phyloP scores from a whole-genome alignment of 2,113 vertebrate genomes.

The Platysternon megacephalum region DNA sequence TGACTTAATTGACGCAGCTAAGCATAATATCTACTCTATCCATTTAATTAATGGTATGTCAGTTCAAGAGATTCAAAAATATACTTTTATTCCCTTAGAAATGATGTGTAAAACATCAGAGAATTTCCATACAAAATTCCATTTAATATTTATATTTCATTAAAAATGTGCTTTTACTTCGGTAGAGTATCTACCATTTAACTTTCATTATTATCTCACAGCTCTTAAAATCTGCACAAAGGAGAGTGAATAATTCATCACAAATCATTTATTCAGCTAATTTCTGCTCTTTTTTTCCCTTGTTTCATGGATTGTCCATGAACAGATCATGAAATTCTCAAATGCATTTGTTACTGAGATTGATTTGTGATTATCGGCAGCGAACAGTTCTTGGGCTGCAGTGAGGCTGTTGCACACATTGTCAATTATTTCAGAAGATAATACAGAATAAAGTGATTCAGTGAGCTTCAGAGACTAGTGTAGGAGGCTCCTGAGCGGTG shows the following conservation, averaged over 20 bases:
- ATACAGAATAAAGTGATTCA: not conserved
- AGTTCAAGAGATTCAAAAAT: conserved; percentile 44
- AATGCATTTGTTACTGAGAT: not conserved
- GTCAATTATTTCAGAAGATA: not conserved
- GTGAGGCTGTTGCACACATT: not conserved
- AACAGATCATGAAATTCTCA: not conserved
- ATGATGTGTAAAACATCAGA: conserved; percentile 32
- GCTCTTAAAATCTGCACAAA: not conserved
- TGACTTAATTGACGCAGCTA: conserved; percentile 22
- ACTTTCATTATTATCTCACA: not conserved
- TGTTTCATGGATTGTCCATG: not conserved
- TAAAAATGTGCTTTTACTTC: conserved; percentile 26
- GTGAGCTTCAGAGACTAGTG: not conserved
- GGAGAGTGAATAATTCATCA: not conserved
- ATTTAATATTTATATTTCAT: conserved; percentile 56
- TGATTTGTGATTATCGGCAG: not conserved
- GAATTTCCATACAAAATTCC: conserved; percentile 34
- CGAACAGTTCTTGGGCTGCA: not conserved
- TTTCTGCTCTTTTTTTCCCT: not conserved
- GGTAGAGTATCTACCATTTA: not conserved
- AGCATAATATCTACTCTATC: conserved; percentile 38
- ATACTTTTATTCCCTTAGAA: conserved; percentile 28
- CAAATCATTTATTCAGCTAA: not conserved
- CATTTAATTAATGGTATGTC: conserved; percentile 53
- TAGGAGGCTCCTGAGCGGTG: not conserved